Base-by-base conservation (phyloP, 92 coral and sea anemone genomes). In the Palythoa heliodiscus region DNA sequence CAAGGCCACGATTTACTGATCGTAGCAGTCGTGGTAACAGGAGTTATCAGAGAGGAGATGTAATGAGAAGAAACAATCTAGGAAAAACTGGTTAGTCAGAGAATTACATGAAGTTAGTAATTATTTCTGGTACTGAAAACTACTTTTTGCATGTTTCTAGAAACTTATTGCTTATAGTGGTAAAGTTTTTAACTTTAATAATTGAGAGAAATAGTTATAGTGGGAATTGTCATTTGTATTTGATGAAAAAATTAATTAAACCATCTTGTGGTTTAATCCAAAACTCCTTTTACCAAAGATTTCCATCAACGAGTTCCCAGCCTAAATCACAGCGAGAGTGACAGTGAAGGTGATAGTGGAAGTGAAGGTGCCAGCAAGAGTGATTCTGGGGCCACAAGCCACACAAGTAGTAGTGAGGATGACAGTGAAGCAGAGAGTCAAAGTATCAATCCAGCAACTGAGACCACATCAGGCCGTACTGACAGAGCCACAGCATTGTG, bases 271-370 rank as follows among this genome's bases (percentile, higher is more conserved):
- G 50, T 43, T 43, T 19, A 5, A 8, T n/a, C 8, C 11, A 7
- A 63, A 50, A 48, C 29, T 64, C 1, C n/a, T 48, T 52, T 6
- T 14, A 38, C 83, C 61, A 90, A 92, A 71, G 78, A 88, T 7
- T 90, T 83, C 71, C 92, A 86, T 35, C 47, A 13, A 69, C 39
- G 87, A 79, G 93, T 79, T 15, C 88, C 85, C 35, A 92, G 91
- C 54, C 92, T 93, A 29, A 93, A 88, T 38, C 86, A 78, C 63
- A 86, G 92, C 63, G 93, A 23, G 7, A 63, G 97, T 75, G 95
- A 88, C 35, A 94, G 98, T 90, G 98, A 87, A 19, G 90, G 97
- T 82, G 97, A 86, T 17, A 93, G 97, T 58, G 97, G 91, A 6
- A 92, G 95, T 69, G 74, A 80, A 20, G 90, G 93, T 85, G 98